phyloP scores from a whole-genome alignment of 2,888 invertebrate species.

The Asteroscopus sphinx region DNA sequence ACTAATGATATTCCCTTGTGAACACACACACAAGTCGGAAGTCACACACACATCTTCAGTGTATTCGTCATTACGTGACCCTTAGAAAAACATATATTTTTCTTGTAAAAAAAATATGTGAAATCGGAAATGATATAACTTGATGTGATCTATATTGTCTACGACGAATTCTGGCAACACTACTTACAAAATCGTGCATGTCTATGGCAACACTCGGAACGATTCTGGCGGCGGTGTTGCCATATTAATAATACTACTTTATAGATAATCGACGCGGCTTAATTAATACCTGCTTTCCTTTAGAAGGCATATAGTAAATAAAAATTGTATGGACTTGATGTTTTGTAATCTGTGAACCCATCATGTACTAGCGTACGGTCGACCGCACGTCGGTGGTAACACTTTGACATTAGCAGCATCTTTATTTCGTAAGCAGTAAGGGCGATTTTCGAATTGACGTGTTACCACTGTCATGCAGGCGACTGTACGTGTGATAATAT shows the following conservation, averaged over 20 bases:
- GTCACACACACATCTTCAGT: no score
- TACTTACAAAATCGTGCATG: slow-evolving; percentile 13
- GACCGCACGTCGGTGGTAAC: no score
- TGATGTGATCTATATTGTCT: slow-evolving; percentile 38
- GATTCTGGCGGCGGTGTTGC: slow-evolving; percentile 38
- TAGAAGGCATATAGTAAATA: slow-evolving; percentile 62
- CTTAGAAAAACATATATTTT: slow-evolving; percentile 34
- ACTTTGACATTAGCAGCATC: no score
- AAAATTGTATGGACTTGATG: slow-evolving; percentile 19
- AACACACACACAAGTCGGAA: no score
- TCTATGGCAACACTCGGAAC: slow-evolving; percentile 17
- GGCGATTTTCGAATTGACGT: no score
- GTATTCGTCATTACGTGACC: slow-evolving; percentile 30
- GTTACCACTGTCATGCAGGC: no score
- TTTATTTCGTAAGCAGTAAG: no score
- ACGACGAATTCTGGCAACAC: slow-evolving; percentile 37
- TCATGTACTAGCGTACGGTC: background rate
- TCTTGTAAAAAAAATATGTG: slow-evolving; percentile 32
- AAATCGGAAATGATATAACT: slow-evolving; percentile 35
- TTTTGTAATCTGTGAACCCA: background rate
- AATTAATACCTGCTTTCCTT: slow-evolving; percentile 61
- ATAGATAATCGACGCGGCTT: slow-evolving; percentile 44
- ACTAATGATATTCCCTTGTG: background rate
- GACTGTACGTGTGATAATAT: background rate
- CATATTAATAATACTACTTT: slow-evolving; percentile 29